phyloP scores from a whole-genome alignment of 2,113 vertebrate genomes.

The Malurus melanocephalus region DNA sequence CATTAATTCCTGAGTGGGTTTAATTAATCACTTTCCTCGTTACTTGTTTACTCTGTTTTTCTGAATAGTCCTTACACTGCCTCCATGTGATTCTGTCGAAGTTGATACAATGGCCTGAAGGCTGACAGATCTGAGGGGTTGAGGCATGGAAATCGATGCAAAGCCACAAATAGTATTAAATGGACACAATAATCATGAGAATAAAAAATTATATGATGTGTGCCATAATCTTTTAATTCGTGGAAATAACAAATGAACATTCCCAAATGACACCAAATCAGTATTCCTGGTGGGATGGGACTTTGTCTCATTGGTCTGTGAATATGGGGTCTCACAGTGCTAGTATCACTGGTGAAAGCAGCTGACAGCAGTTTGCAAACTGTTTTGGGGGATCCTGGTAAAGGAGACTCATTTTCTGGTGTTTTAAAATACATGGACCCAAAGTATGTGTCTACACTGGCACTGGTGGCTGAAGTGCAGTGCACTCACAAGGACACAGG shows the following conservation, averaged over 20 bases:
- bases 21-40: background rate
- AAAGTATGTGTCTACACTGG: background rate
- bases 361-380: background rate
- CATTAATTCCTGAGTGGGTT: background rate
- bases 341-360: background rate
- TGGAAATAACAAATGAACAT: background rate
- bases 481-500: background rate
- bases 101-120: background rate
- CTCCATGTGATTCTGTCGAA: background rate
- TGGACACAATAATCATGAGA: background rate
- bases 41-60: background rate
- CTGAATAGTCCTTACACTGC: background rate
- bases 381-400: background rate
- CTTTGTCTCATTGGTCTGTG: background rate
- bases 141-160: background rate
- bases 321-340: background rate
- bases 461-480: background rate
- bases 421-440: background rate
- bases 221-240: background rate
- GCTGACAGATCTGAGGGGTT: background rate
- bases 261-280: background rate
- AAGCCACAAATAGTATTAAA: background rate
- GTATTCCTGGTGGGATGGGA: background rate
- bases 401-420: background rate
- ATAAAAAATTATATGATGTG: background rate